Conservation (phyloP, 1,140 invertebrate species). For the Zaprionus nigranus region DNA sequence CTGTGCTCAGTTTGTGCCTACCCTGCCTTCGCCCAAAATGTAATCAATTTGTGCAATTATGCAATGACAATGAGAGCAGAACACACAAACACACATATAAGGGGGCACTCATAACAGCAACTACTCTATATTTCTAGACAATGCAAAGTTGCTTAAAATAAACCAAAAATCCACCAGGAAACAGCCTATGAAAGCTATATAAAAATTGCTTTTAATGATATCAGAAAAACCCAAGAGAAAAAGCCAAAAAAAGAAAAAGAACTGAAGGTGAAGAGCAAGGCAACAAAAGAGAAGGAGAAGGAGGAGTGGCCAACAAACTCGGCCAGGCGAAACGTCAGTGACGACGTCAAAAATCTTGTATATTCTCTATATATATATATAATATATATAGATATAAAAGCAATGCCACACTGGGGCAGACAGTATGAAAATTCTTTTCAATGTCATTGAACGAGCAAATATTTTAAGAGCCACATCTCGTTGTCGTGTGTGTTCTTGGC, state of each 20-base stretch:
- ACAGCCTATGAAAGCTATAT: constrained; percentile 62
- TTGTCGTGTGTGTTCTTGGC: constrained; percentile 7
- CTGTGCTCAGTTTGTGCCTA: constrained; percentile 19
- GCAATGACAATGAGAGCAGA: constrained; percentile 45
- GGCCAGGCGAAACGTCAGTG: constrained; percentile 61
- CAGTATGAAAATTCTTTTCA: constrained; percentile 74
- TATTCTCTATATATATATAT: not conserved
- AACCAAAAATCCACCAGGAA: constrained; percentile 47
- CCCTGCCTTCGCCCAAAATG: constrained; percentile 21
- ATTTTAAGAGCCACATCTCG: constrained; percentile 63
- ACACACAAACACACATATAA: constrained; percentile 2
- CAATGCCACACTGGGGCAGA: constrained; percentile 12
- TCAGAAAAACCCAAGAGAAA: not conserved
- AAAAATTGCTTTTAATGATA: constrained; percentile 51
- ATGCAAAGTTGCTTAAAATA: constrained; percentile 51
- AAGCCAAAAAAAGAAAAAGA: not conserved
- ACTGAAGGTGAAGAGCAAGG: not conserved
- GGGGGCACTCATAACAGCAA: not conserved
- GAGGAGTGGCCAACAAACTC: constrained; percentile 21
- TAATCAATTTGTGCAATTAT: constrained; percentile 80
- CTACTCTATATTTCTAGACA: constrained; percentile 10
- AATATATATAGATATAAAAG: constrained; percentile 4
- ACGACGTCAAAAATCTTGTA: constrained; percentile 50
- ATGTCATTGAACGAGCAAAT: constrained; percentile 76
- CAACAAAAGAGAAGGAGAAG: constrained; percentile 16